A percentile compares a stretch with the other conserved stretches of the same genome.
phyloP scores from a whole-genome alignment of 2,113 vertebrate species.

The Hiodon alosoides region DNA sequence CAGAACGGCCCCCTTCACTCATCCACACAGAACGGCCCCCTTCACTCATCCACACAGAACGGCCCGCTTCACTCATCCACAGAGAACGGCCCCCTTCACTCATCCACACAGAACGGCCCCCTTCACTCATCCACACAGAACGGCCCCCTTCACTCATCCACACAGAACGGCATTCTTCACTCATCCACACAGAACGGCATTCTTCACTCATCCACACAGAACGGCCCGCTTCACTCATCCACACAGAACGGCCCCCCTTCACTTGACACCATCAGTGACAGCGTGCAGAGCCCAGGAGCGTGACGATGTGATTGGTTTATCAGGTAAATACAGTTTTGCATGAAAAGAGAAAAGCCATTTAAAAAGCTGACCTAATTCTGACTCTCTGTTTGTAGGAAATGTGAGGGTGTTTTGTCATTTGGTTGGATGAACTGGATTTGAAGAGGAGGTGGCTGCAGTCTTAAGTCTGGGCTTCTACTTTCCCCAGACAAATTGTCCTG shows the following conservation, averaged over 20 bases:
- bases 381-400: neutral
- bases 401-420: conserved; percentile 11
- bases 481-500: conserved; percentile 34
- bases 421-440: neutral
- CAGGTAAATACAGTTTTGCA: conserved; percentile 29
- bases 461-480: conserved; percentile 14
- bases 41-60: too few species aligned
- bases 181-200: too few species aligned
- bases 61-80: too few species aligned
- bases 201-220: conserved; percentile 31
- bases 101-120: too few species aligned
- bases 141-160: too few species aligned
- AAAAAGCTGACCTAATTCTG: conserved; percentile 19
- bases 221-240: conserved; percentile 23
- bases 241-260: conserved; percentile 16
- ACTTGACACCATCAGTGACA: neutral
- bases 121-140: too few species aligned
- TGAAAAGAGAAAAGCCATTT: conserved; percentile 35
- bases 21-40: too few species aligned
- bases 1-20: too few species aligned
- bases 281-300: conserved; percentile 29
- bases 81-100: too few species aligned
- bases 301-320: conserved; percentile 38
- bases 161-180: too few species aligned
- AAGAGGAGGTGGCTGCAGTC: neutral